Base-by-base conservation (phyloP, 2,797 vertebrate genomes). In the Sebastes variabilis region DNA sequence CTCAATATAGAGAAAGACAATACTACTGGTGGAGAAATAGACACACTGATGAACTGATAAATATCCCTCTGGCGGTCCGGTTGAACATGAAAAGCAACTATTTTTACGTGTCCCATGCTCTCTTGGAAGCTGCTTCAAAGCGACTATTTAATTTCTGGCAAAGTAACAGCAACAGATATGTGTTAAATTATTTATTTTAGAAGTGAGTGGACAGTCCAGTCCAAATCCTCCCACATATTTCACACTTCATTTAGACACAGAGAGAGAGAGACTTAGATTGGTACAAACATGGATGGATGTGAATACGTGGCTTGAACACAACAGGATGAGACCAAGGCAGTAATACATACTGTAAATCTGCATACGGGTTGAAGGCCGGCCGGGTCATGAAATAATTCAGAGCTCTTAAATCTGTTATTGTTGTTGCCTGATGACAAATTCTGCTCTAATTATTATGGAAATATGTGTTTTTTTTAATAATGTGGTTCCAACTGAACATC, bases 171-270 rank as follows among this genome's bases (percentile, higher is more conserved):
- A 42, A 59, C 76, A 46, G 68, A 67, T 75, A 64, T 69, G 58
- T 84, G 79, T 52, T 89, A 80, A 84, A 77, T 85, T 70, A 82
- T 83, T 74, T 81, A 85, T 88, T 88, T 86, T 29, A 55, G 34
- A 83, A 82, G 59, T 71, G 54, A 79, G 84, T 81, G 81, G 89
- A 91, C 84, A 20, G 79, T 80, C 42, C 20, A 16, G 82, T 91
- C 88, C 84, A 91, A 92, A 72, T 90, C 90, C 88, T 87, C 89
- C 93, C 90, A 91, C 89, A 87, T 80, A 72, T 82, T 92, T 92
- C 91, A 93, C 91, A 93, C 89, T 52, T 91, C 75, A 58, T 88
- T 83, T 61, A 80, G 75, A 87, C 49, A 22, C 52, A 85, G 75
- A 80, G 62, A 81, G 56, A 77, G 75, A 85, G 75, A 80, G 66